Evolutionary conservation across 2,888 invertebrate genomes (phyloP).

Genomic region (Acanthoscelides obtectus): DNA sequence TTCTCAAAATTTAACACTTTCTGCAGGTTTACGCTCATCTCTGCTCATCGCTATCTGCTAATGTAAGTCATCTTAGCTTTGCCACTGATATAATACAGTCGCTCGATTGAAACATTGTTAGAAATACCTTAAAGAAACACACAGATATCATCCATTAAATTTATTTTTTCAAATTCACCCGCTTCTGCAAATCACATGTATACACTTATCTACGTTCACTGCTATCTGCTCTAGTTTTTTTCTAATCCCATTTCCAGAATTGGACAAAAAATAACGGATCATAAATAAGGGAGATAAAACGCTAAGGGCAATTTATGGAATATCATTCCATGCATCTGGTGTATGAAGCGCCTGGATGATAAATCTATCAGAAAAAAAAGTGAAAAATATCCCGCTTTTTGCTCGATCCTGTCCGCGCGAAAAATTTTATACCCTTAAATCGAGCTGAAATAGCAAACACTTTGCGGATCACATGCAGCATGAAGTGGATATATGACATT

Average conservation of each 20-base stretch:
- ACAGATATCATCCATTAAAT: background rate
- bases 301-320: background rate
- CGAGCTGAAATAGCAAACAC: background rate
- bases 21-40: too few relatives aligned
- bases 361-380: background rate
- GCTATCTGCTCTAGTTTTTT: background rate
- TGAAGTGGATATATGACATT: background rate
- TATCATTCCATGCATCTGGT: background rate
- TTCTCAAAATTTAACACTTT: too few relatives aligned
- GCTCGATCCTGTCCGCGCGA: background rate
- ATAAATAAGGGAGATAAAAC: background rate
- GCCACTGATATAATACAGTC: too few relatives aligned
- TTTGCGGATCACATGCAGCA: background rate
- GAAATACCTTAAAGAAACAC: too few relatives aligned
- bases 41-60: too few relatives aligned
- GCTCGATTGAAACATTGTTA: too few relatives aligned
- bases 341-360: background rate
- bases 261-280: background rate
- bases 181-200: background rate
- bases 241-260: background rate
- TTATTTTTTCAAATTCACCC: background rate
- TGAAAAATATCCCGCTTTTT: background rate
- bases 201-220: background rate
- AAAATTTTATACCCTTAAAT: background rate
- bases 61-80: too few relatives aligned